Base-by-base conservation (phyloP, 1,140 invertebrate species). In the Brachionus koreanus region DNA sequence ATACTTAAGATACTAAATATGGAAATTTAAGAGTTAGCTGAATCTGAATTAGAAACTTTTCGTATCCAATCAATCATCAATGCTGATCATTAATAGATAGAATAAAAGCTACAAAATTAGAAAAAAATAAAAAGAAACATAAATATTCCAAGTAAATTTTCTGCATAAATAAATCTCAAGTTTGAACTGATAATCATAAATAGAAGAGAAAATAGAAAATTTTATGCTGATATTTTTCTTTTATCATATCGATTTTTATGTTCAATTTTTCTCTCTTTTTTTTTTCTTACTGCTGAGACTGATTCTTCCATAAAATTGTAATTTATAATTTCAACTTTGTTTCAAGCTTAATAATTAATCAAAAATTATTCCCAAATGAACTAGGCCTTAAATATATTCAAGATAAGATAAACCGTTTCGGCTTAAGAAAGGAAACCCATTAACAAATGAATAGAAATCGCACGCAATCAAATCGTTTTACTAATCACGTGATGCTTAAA, bases 161-260 rank as follows among this genome's bases (percentile, higher is more conserved):
- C 49, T 57, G 25, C 63, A 67, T 67, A 67, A 67, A 33, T 35
- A 35, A 67, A 74, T 46, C 19, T 5, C 46, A 46, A 46, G 69
- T 69, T 69, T 69, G 37, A 69, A 69, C 65, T 69, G 65, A 69
- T 69, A 69, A 69, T 69, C 65, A 69, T 69, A 74, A 74, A 74
- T 46, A 13, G 25, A 46, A 46, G 39, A 46, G 23, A 65, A 33
- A 33, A n/a, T 9, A 13, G 10, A 67, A 67, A 35, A n/a, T 33
- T 67, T 67, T 67, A 67, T 67, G 63, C 43, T 74, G 39, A 35
- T 74, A 43, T 74, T 43, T 74, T 69, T 7, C 35, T 13, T 25
- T 46, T 74, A 74, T 74, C 69, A 74, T 74, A 74, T 74, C 69
- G 69, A 74, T 74, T 46, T 74, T 74, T 74, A 4, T 25, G 16